Evolutionary conservation across 2,888 invertebrate genomes (phyloP).

Genomic region (Amiota minor): DNA sequence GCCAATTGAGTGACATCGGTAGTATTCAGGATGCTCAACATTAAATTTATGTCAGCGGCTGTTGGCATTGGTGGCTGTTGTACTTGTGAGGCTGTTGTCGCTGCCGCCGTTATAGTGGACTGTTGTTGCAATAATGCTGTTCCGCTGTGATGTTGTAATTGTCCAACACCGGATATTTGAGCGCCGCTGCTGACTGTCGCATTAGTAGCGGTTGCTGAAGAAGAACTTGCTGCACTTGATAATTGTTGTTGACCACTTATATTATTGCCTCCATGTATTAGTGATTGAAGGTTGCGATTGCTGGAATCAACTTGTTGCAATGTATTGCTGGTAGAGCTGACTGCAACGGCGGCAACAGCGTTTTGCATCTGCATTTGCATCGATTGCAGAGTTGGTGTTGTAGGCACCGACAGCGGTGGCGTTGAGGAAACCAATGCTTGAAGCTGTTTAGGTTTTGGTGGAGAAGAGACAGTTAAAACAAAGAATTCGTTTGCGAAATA

Average conservation of each 20-base stretch:
- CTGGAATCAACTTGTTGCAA: constrained; percentile 60
- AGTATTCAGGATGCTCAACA: constrained; percentile 73
- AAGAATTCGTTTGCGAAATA: constrained; percentile 7
- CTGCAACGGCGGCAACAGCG: constrained; percentile 48
- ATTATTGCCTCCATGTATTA: constrained; percentile 63
- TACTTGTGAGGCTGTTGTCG: constrained; percentile 47
- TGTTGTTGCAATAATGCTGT: constrained; percentile 57
- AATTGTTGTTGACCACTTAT: constrained; percentile 44
- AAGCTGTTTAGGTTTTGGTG: constrained; percentile 61
- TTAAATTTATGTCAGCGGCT: constrained; percentile 73
- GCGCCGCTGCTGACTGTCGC: constrained; percentile 58
- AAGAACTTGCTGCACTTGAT: constrained; percentile 61
- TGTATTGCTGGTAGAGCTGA: constrained; percentile 51
- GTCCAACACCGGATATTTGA: constrained; percentile 30
- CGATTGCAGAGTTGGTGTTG: constrained; percentile 71
- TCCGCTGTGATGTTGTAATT: constrained; percentile 55
- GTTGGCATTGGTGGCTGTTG: constrained; percentile 70
- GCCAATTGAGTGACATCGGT: constrained; percentile 77
- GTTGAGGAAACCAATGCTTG: constrained; percentile 74
- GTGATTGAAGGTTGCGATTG: constrained; percentile 69
- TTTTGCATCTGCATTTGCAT: constrained; percentile 73
- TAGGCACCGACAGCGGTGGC: constrained; percentile 71
- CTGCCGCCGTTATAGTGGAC: constrained; percentile 51
- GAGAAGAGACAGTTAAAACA: constrained; percentile 26
- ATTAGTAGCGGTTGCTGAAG: constrained; percentile 69